Evolutionary conservation across 2,797 vertebrate species (phyloP), one percentile per base, ranked within the genome.

Genomic region (Cacajao melanocephalus): DNA sequence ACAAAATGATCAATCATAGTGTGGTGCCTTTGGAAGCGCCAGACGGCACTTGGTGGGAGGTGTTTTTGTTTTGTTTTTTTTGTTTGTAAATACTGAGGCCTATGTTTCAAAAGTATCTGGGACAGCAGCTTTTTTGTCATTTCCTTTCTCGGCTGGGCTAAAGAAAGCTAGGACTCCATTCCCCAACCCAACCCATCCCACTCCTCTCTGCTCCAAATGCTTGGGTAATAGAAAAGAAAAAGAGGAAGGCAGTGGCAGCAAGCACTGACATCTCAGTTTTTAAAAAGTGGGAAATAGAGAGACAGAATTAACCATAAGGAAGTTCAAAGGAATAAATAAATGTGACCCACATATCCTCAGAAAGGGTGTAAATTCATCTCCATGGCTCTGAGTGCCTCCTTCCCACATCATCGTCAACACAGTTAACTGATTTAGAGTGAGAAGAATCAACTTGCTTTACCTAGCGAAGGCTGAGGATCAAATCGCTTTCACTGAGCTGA

Each of bases 251-350:
- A 46, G 57, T 72, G 64, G 41, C 13, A 75, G 75, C 39, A 88
- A 48, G 44, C 20, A 46, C 0, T 72, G 48, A 70, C 9, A 15
- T 58, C 22, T 44, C 76, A 88, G 58, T 28, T 76, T 79, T 88
- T 46, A 50, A 67, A 95, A 57, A 33, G 36, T 50, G 55, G 80
- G 41, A 79, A 44, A 72, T 1, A 72, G 55, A 19, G 14, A 79
- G 13, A 67, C 5, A 4, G 33, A 30, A 39, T 12, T 58, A 39
- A 73, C 39, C 6, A n/a, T 41, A 85, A 94, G 36, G 70, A 96
- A 84, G 33, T 93, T 79, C 36, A 93, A 90, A 94, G 30, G 44
- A 94, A 88, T 52, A 28, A 95, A 75, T 78, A 76, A 52, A 64
- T 20, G 17, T 24, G 46, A 64, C 20, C 15, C 11, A n/a, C 44